phyloP scores from a whole-genome alignment of 1,140 invertebrate species.

The Apis cerana region DNA sequence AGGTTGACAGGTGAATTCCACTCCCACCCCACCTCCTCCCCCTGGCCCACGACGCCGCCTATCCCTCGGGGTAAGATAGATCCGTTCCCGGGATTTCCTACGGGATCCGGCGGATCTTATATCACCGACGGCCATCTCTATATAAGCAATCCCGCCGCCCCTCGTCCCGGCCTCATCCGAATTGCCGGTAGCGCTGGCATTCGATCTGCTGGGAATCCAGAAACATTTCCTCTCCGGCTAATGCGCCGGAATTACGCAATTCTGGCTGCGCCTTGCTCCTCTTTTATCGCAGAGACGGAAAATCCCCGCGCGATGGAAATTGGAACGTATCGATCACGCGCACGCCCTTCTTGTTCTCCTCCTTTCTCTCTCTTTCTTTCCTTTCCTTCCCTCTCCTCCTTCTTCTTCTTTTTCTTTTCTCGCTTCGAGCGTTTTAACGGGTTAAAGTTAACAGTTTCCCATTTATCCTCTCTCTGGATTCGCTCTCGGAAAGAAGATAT shows the following conservation, averaged over 20 bases:
- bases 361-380: too few relatives aligned
- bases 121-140: slow-evolving; percentile 81
- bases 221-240: slow-evolving; percentile 57
- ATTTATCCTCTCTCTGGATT: too few relatives aligned
- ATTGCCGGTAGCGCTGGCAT: slow-evolving; percentile 61
- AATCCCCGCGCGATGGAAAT: slow-evolving; percentile 37
- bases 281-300: slow-evolving; percentile 18
- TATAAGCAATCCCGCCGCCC: slow-evolving; percentile 74
- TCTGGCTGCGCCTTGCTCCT: slow-evolving; percentile 4
- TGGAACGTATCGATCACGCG: slow-evolving; percentile 29
- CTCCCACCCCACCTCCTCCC: slow-evolving; percentile 45
- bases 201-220: slow-evolving; percentile 66
- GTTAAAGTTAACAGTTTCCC: too few relatives aligned
- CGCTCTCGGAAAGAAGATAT: too few relatives aligned
- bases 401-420: too few relatives aligned
- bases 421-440: too few relatives aligned
- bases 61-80: slow-evolving; percentile 82
- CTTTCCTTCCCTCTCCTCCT: too few relatives aligned
- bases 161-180: slow-evolving; percentile 58
- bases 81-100: slow-evolving; percentile 82
- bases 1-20: slow-evolving; percentile 80
- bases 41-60: slow-evolving; percentile 49
- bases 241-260: slow-evolving; percentile 49
- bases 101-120: slow-evolving; percentile 81
- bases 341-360: neutral